Percentiles rank a stretch among this genome's conserved stretches.
phyloP scores from a whole-genome alignment of 2,797 vertebrate genomes.

The Anas flavirostris region DNA sequence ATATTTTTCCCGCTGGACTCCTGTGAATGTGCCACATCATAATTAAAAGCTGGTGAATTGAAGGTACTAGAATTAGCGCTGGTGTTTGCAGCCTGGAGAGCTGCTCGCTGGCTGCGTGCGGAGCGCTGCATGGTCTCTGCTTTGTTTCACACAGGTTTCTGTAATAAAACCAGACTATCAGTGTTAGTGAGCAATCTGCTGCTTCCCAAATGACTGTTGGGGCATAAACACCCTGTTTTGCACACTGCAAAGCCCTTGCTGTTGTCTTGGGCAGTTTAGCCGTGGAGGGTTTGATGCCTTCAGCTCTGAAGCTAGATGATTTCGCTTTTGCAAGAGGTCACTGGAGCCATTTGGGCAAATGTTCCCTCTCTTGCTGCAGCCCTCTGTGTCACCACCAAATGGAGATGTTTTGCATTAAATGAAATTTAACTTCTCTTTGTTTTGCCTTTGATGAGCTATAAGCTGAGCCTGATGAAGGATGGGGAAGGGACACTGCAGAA shows the following conservation, averaged over 20 bases:
- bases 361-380: not conserved
- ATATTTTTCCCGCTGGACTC: not conserved
- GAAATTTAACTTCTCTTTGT: not conserved
- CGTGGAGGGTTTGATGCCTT: not conserved
- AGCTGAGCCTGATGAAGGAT: not conserved
- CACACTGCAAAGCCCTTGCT: not conserved
- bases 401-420: not conserved
- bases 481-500: not conserved
- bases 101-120: not conserved
- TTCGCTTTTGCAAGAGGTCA: accelerated
- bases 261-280: accelerated
- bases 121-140: not conserved
- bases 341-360: not conserved
- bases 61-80: not conserved
- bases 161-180: not conserved
- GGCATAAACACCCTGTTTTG: not conserved
- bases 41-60: not conserved
- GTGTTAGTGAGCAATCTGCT: not conserved
- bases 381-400: not conserved
- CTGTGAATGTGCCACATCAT: not conserved
- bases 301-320: not conserved
- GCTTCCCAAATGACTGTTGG: not conserved
- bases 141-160: not conserved
- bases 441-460: not conserved
- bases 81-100: not conserved